Conservation (phyloP, 2,888 invertebrate species). For the Clistopyga incitator region DNA sequence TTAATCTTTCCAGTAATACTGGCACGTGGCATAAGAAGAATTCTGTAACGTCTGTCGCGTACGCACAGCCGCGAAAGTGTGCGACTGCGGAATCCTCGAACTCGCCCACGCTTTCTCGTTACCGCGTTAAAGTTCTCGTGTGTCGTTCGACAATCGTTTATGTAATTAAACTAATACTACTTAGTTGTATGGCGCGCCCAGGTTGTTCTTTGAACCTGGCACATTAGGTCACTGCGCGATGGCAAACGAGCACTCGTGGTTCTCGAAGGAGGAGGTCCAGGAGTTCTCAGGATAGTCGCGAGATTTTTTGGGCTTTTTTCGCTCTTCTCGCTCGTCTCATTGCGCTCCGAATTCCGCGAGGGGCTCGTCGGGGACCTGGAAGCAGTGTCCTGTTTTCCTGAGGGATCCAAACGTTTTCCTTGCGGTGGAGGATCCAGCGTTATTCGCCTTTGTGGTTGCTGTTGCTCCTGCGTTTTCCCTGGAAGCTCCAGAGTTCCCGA, state of each 20-base stretch:
- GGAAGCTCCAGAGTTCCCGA: conserved; percentile 15
- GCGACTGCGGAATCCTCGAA: neutral
- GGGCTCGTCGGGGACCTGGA: conserved; percentile 38
- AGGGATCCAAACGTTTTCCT: conserved; percentile 70
- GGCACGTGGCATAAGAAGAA: conserved; percentile 45
- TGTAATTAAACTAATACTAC: conserved; percentile 80
- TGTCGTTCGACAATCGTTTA: conserved; percentile 32
- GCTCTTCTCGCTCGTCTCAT: conserved; percentile 43
- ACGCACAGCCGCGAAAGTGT: neutral
- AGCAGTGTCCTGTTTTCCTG: conserved; percentile 47
- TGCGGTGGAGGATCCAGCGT: conserved; percentile 79
- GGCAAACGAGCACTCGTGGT: conserved; percentile 95
- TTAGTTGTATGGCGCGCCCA: conserved; percentile 96
- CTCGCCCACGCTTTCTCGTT: neutral
- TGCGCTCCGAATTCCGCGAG: conserved; percentile 41
- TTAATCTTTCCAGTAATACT: conserved; percentile 57
- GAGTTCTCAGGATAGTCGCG: conserved; percentile 75
- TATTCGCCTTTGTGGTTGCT: conserved; percentile 75
- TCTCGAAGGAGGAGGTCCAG: conserved; percentile 83
- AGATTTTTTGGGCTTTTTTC: conserved; percentile 67
- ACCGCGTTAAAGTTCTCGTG: conserved; percentile 16
- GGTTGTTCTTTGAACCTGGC: conserved; percentile 91
- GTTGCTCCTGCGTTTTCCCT: conserved; percentile 53
- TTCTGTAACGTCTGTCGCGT: neutral
- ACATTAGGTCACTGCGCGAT: conserved; percentile 93